Evolutionary conservation across 2,113 vertebrate genomes (phyloP).

Genomic region (Forbesichthys agassizii): DNA sequence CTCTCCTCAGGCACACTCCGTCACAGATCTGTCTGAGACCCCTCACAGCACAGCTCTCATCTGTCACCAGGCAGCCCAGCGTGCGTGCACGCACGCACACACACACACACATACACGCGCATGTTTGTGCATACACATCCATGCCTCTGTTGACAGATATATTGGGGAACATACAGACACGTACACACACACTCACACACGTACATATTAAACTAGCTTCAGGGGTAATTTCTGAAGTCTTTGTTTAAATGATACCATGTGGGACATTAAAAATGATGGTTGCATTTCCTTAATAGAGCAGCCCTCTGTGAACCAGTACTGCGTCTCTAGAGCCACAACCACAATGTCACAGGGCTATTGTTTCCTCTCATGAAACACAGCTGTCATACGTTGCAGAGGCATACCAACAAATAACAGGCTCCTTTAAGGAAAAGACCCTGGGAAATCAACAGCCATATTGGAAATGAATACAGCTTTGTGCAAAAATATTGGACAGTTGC

Average conservation of each 20-base stretch:
- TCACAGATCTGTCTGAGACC: slow-evolving; percentile 58
- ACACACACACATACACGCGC: not conserved
- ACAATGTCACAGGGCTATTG: slow-evolving; percentile 25
- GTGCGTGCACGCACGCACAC: not conserved
- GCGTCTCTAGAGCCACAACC: slow-evolving; percentile 23
- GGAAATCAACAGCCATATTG: not conserved
- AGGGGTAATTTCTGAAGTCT: not conserved
- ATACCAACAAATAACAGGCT: slow-evolving; percentile 3
- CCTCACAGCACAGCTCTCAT: slow-evolving; percentile 41
- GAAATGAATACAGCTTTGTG: not conserved
- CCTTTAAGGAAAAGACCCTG: too few relatives aligned
- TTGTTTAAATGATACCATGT: not conserved
- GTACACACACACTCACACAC: not conserved
- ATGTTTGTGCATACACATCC: not conserved
- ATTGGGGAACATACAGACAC: not conserved
- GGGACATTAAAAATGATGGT: slow-evolving; percentile 26
- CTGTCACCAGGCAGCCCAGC: slow-evolving; percentile 42
- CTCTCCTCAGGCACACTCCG: slow-evolving; percentile 47
- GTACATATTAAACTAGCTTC: too few relatives aligned
- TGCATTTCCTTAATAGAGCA: slow-evolving; percentile 29
- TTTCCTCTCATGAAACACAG: slow-evolving; percentile 52
- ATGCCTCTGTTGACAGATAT: not conserved
- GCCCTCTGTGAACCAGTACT: slow-evolving; percentile 22
- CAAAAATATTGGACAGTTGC: not conserved
- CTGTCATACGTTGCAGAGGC: slow-evolving; percentile 15